Evolutionary conservation across 2,888 invertebrate genomes (phyloP).

Genomic region (Calliphora vomitoria): DNA sequence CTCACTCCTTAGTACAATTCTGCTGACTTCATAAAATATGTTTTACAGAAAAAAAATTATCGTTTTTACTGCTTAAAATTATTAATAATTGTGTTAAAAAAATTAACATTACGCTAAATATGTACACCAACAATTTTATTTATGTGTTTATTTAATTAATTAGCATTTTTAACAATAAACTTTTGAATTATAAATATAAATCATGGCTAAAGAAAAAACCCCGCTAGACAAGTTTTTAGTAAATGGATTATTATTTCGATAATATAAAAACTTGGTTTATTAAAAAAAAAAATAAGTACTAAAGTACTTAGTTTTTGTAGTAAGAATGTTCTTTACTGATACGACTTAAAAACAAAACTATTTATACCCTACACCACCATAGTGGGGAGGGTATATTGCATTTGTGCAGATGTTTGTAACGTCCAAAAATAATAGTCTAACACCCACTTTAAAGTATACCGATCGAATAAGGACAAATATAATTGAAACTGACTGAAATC

Average conservation of each 20-base stretch:
- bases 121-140: neutral
- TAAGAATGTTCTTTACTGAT: neutral
- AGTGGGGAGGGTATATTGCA: too few relatives aligned
- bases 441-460: too few relatives aligned
- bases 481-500: too few relatives aligned
- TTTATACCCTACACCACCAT: too few relatives aligned
- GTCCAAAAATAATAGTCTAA: too few relatives aligned
- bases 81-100: slow-evolving; percentile 12
- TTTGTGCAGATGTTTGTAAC: too few relatives aligned
- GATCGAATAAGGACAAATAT: too few relatives aligned
- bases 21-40: neutral
- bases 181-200: slow-evolving; percentile 1
- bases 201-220: slow-evolving; percentile 26
- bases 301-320: neutral
- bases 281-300: neutral
- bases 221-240: neutral
- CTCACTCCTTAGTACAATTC: neutral
- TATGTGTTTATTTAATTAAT: neutral
- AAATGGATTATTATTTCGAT: neutral
- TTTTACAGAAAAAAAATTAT: neutral
- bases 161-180: neutral
- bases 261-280: too few relatives aligned
- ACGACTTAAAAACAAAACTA: neutral
- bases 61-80: neutral
- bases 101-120: neutral